Base-by-base conservation (phyloP, 2,113 vertebrate genomes). In the Pangasianodon hypophthalmus region DNA sequence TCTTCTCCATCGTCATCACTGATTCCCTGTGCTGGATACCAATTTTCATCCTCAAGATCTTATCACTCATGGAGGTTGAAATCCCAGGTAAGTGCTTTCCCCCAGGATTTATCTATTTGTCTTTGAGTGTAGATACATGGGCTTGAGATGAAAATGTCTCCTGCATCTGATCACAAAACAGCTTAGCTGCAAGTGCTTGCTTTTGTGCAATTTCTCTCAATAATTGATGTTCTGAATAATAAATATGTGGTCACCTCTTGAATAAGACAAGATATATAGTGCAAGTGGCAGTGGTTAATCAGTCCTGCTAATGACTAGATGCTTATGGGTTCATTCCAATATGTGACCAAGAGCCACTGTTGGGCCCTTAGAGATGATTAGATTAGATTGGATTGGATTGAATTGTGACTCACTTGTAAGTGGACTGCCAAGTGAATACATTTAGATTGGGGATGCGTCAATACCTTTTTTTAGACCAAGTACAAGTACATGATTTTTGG, bases 1-100 rank as follows among this genome's bases (percentile, higher is more conserved):
- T 99, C 95, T 99, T 99, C 96, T 98, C 98, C 87, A 99, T 99
- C 80, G 98, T 99, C 77, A 98, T 99, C 90, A 99, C 98, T 0
- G 97, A 99, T 89, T 98, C 98, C 0, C 95, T 99, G 0, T 99
- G 98, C 94, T 99, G 98, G 98, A 98, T 99, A 91, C 98, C 98
- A 41, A 98, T 99, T 91, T 99, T 99, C 94, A 93, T 99, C 94
- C 96, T 99, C 91, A 99, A 99, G 95, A 97, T 98, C 88, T 96
- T 99, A 92, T 99, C 98, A 50, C 94, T 99, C 91, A 96, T 98
- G 94, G 97, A 97, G 75, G 96, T 99, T 92, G 97, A 99, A 96
- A 99, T 99, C 94, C 98, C 98, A 94, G 98, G 98, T 99, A 79
- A 84, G 71, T 81, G 24, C 48, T 46, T 14, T 9, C 4, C 69